A percentile compares a stretch with the other conserved stretches of the same genome.
phyloP scores from a whole-genome alignment of 1,140 invertebrate species.

The Cydia fagiglandana region DNA sequence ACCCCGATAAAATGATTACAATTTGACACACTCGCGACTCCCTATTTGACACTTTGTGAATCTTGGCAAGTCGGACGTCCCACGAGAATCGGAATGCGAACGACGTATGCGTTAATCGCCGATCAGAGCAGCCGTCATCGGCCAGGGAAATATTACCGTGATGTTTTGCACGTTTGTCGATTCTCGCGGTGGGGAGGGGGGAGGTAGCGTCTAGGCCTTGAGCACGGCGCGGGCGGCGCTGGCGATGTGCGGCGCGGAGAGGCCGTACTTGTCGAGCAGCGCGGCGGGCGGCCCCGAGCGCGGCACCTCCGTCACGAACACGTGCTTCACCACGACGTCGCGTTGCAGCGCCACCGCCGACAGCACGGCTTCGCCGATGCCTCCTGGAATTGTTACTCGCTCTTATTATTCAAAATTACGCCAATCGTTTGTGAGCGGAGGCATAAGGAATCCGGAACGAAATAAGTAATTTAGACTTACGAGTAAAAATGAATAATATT shows the following conservation, averaged over 20 bases:
- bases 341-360: slow-evolving; percentile 87
- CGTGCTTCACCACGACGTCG: slow-evolving; percentile 88
- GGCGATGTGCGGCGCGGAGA: slow-evolving; percentile 90
- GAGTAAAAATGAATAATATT: no score
- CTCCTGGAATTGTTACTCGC: slow-evolving; percentile 81
- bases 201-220: slow-evolving; percentile 72
- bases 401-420: no score
- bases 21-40: background rate
- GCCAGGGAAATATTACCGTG: no score
- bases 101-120: slow-evolving; percentile 16
- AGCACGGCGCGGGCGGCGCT: slow-evolving; percentile 84
- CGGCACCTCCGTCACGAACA: slow-evolving; percentile 93
- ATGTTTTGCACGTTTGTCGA: background rate
- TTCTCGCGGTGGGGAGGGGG: background rate
- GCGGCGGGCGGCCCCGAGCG: slow-evolving; percentile 93
- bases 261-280: slow-evolving; percentile 93
- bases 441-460: no score
- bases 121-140: background rate
- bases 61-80: background rate
- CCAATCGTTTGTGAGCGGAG: no score
- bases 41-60: slow-evolving; percentile 2
- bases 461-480: no score
- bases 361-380: slow-evolving; percentile 96
- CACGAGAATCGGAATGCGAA: background rate
- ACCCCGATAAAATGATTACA: background rate